Evolutionary conservation across 2,113 vertebrate species (phyloP), one percentile per base, ranked within the genome.

Genomic region (Nannobrachium achirus): DNA sequence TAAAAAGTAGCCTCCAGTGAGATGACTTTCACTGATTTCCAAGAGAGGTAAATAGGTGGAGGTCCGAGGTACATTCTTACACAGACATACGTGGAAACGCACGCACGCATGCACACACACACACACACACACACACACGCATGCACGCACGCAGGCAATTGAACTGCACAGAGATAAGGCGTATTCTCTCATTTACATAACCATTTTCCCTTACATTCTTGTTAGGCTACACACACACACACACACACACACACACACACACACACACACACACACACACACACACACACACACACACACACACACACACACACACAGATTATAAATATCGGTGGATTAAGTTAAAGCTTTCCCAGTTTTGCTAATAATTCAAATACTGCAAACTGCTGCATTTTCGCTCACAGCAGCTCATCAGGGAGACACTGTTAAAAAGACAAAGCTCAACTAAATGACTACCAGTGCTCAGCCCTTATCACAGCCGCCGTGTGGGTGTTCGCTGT

Each of bases 301-400:
- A 58, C 38, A 56, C 33, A 7, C 25, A 68, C 69, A 44, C 61
- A 52, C 41, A 39, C 71, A 15, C 52, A 86, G 80, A 87, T 84
- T 86, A 81, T 62, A 71, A 75, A 51, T 46, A 76, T 68, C 52
- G 9, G 71, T 68, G 73, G 80, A 88, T 89, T 82, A 81, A 82
- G 56, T 83, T 51, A 62, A 86, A 79, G 74, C 75, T 57, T 62
- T 59, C 68, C 49, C 46, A 16, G n/a, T 86, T 84, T 84, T 68
- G 69, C 66, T 87, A 76, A 75, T 84, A 86, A 89, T 86, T 86
- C 61, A 75, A 82, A 86, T 82, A 86, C 63, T 80, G 85, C 86
- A 70, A 73, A n/a, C 75, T 58, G 72, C 67, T 72, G 69, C 79
- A 57, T 83, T 82, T 85, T 83, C 66, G 16, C 16, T n/a, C n/a